These are phyloP conservation scores for Ptychodera flava DNA, from an alignment of 35 echinoderm and acorn worm species.

Conservation along the genomic window DNA sequence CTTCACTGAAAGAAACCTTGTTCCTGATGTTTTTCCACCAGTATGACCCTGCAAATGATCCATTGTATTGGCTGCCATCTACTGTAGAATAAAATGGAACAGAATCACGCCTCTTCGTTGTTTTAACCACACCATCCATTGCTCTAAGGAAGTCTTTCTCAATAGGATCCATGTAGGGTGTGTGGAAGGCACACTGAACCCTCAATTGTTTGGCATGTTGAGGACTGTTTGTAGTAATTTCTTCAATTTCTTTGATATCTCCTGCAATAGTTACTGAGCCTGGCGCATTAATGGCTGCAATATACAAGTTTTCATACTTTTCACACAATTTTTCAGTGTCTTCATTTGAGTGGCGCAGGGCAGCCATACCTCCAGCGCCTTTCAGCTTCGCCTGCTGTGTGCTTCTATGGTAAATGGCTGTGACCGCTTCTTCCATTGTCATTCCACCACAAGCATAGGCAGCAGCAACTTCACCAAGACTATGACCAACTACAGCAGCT, in stretches of 20 bases:
- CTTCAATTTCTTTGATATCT: conserved; percentile 39
- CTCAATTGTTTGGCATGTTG: conserved; percentile 59
- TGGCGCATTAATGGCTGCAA: conserved; percentile 84
- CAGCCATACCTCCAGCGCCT: too few relatives aligned
- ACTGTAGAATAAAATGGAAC: conserved; percentile 74
- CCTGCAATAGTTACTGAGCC: conserved; percentile 69
- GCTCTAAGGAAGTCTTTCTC: conserved; percentile 56
- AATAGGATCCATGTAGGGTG: conserved; percentile 74
- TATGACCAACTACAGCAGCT: conserved; percentile 73
- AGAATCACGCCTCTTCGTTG: conserved; percentile 14
- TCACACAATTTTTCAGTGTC: conserved; percentile 56
- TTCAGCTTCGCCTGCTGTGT: conserved; percentile 63
- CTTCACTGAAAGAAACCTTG: conserved; percentile 59
- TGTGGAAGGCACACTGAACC: conserved; percentile 82
- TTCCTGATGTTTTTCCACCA: conserved; percentile 96
- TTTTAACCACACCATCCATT: conserved; percentile 61
- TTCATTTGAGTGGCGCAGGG: conserved; percentile 40
- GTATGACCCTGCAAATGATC: conserved; percentile 65
- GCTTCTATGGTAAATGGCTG: conserved; percentile 74
- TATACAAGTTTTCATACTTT: conserved; percentile 54
- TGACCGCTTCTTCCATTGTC: conserved; percentile 63
- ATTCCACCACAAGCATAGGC: conserved; percentile 83
- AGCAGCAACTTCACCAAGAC: conserved; percentile 88
- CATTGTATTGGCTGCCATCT: conserved; percentile 55
- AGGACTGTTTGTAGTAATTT: conserved; percentile 51